A percentile compares a stretch with the other conserved stretches of the same genome.
Evolutionary conservation across 2,797 vertebrate genomes (phyloP).

Genomic region (Halcyon badia): DNA sequence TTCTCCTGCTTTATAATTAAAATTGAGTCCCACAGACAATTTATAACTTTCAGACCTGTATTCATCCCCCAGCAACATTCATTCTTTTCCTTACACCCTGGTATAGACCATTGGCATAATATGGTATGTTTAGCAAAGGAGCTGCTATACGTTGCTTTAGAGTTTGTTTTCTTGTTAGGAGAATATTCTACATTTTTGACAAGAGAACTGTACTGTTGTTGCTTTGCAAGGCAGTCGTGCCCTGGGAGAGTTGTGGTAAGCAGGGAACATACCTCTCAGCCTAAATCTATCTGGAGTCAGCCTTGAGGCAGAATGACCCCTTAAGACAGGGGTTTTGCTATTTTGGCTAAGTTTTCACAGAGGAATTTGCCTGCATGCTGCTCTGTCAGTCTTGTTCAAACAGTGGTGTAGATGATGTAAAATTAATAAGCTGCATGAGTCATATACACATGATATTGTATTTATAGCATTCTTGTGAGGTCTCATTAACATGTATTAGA

Average conservation of each 20-base stretch:
- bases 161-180: not conserved
- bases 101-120: not conserved
- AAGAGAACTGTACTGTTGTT: not conserved
- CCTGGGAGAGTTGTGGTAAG: not conserved
- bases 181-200: not conserved
- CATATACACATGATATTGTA: slow-evolving; percentile 45
- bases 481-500: slow-evolving; percentile 39
- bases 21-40: not conserved
- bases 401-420: not conserved
- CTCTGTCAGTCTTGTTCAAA: not conserved
- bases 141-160: not conserved
- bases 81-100: not conserved
- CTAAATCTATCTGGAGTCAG: not conserved
- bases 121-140: not conserved
- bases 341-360: not conserved
- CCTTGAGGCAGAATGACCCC: not conserved
- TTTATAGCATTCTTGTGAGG: slow-evolving; percentile 55
- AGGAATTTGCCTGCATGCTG: not conserved
- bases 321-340: not conserved
- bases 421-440: slow-evolving; percentile 58
- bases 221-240: not conserved
- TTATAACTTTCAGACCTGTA: not conserved
- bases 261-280: not conserved
- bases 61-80: not conserved
- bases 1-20: not conserved